Conservation (phyloP, 2,888 invertebrate species). For the Apodemia mormo region DNA sequence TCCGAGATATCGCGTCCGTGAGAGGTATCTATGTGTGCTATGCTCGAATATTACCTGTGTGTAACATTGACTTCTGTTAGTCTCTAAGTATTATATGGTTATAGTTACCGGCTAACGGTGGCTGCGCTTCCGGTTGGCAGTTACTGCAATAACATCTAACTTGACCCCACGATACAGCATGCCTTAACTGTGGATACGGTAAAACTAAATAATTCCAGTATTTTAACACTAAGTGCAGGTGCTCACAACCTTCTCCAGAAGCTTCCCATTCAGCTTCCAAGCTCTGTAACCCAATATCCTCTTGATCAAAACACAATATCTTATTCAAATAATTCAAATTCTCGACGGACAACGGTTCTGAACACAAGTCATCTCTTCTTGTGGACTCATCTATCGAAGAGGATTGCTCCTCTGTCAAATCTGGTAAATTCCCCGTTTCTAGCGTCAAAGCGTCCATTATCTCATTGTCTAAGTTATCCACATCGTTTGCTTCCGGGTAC, state of each 20-base stretch:
- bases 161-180: constrained; percentile 64
- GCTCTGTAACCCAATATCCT: constrained; percentile 50
- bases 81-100: no score
- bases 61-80: no score
- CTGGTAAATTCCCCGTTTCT: constrained; percentile 65
- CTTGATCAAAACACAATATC: constrained; percentile 56
- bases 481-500: constrained; percentile 67
- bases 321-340: constrained; percentile 61
- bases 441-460: constrained; percentile 65
- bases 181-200: constrained; percentile 62
- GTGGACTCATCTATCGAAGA: constrained; percentile 67
- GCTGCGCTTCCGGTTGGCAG: constrained; percentile 58
- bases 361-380: constrained; percentile 59
- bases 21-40: no score
- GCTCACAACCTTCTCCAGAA: constrained; percentile 61
- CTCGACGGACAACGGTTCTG: constrained; percentile 54
- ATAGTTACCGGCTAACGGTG: constrained; percentile 53
- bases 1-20: no score
- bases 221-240: constrained; percentile 63
- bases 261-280: constrained; percentile 61
- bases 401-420: constrained; percentile 66
- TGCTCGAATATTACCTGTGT: no score
- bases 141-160: constrained; percentile 61
- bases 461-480: constrained; percentile 64
- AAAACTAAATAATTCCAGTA: constrained; percentile 63